Conservation (phyloP, 2,113 vertebrate species). For the Condylura cristata region DNA sequence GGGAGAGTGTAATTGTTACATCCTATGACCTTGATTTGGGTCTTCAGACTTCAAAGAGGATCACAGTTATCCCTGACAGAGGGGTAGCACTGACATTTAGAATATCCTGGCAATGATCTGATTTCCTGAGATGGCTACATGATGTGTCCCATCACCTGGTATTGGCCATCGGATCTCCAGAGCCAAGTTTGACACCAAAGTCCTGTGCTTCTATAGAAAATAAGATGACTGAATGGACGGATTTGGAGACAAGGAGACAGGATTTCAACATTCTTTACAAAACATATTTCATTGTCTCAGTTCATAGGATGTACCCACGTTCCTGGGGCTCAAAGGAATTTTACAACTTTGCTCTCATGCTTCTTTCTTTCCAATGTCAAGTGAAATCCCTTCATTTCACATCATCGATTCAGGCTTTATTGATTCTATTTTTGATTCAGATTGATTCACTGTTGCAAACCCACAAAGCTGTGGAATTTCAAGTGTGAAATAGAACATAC, state of each 20-base stretch:
- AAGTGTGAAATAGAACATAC: neutral
- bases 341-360: neutral
- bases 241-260: neutral
- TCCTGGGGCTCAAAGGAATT: slow-evolving; percentile 29
- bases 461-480: neutral
- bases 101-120: neutral
- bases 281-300: neutral
- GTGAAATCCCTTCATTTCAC: slow-evolving; percentile 26
- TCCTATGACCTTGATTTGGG: neutral
- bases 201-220: neutral
- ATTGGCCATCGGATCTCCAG: neutral
- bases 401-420: slow-evolving; percentile 35
- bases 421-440: slow-evolving; percentile 37
- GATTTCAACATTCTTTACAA: neutral
- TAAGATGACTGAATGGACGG: neutral
- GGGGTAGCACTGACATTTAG: neutral
- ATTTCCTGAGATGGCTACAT: neutral
- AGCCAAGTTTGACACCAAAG: neutral
- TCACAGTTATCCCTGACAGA: neutral
- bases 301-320: neutral
- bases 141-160: neutral
- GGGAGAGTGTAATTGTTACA: neutral
- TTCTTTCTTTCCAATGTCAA: slow-evolving; percentile 52
- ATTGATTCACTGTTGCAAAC: neutral
- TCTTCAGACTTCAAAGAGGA: neutral